Percentiles rank a stretch among this genome's conserved stretches.
phyloP scores from a whole-genome alignment of 2,797 vertebrate genomes.

The Pipistrellus kuhlii region DNA sequence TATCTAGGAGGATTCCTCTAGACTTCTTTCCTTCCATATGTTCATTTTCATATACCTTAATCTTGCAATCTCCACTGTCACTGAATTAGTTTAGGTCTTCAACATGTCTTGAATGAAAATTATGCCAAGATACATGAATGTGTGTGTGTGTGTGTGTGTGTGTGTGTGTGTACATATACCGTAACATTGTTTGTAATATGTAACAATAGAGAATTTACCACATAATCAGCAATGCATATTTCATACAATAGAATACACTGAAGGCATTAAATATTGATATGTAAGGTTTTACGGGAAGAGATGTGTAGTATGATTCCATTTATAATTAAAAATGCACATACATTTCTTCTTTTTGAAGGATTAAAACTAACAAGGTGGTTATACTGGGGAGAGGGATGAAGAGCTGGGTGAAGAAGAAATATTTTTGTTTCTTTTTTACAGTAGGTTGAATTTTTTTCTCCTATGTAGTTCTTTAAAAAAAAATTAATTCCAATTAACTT shows the following conservation, averaged over 20 bases:
- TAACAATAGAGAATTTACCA: background rate
- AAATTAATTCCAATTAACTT: background rate
- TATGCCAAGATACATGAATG: background rate
- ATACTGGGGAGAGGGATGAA: background rate
- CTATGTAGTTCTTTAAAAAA: background rate
- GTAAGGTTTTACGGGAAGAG: background rate
- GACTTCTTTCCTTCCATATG: background rate
- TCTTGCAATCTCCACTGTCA: background rate
- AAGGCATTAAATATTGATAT: slow-evolving; percentile 13
- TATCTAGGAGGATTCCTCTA: background rate
- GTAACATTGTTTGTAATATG: background rate
- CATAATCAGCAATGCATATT: background rate
- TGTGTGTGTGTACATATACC: background rate
- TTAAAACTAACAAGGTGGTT: background rate
- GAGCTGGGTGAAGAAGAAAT: background rate
- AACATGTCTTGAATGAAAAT: background rate
- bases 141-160: too few species aligned
- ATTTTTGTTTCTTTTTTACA: background rate
- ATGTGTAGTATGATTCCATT: background rate
- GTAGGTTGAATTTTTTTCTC: slow-evolving; percentile 4
- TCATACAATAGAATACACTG: background rate
- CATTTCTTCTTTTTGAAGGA: background rate
- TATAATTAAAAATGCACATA: slow-evolving; percentile 20
- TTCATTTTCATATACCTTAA: background rate
- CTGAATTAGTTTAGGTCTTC: background rate